Evolutionary conservation across 2,888 invertebrate species (phyloP), one percentile per base, ranked within the genome.

Genomic region (Epirrhoe alternata): DNA sequence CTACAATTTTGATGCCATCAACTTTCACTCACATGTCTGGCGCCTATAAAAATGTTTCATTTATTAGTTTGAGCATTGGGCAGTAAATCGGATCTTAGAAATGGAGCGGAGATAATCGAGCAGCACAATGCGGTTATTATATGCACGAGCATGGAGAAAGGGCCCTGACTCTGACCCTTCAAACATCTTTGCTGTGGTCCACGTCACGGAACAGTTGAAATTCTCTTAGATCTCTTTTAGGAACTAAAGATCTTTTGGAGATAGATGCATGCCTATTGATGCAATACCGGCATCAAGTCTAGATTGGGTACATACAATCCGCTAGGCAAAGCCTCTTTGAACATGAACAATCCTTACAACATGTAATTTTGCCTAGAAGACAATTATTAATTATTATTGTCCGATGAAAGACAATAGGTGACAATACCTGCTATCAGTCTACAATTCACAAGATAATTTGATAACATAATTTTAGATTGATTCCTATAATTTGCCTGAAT

Each of bases 11-110:
- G 69, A 66, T 67, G 60, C 69, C 59, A 71, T 56, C 56, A 61
- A 79, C 82, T 80, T 82, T 81, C 81, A 77, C 79, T 77, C 38
- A 79, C 83, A 83, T 80, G 84, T 70, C 77, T 75, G 77, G 69
- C 78, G 74, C 74, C 80, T 79, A 82, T 87, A 83, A 82, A 74
- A 73, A 71, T 61, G 73, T 74, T 75, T 74, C 71, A 70, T 72
- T 75, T 70, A 72, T 75, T 73, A 70, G 72, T 78, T 79, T 61
- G 57, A 52, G 63, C 66, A 49, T 45, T 77, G 77, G 74, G 72
- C 77, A 76, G 76, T 83, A 79, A 82, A 80, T 75, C 71, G 73
- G 67, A 68, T 77, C 74, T 74, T 73, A 73, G 73, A 80, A 80
- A 78, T 82, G 71, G 77, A 80, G 79, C 83, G 82, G 61, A 74